Evolutionary conservation across 1,140 invertebrate species (phyloP).

Genomic region (Metaphire vulgaris): DNA sequence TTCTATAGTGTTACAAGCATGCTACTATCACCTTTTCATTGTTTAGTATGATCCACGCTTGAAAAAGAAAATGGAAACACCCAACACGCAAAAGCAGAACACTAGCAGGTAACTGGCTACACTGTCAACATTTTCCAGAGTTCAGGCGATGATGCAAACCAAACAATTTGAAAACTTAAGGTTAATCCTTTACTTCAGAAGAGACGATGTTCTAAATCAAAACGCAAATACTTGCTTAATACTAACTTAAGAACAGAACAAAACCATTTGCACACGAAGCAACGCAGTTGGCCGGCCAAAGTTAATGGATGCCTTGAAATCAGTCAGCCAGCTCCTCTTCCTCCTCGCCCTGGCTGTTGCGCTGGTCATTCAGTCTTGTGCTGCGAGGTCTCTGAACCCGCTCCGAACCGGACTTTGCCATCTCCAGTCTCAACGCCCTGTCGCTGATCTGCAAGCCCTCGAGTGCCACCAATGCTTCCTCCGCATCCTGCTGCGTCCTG

Average conservation of each 20-base stretch:
- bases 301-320: background rate
- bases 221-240: background rate
- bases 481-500: constrained; percentile 36
- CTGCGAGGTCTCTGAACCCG: background rate
- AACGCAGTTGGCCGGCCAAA: too few species aligned
- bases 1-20: background rate
- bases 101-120: background rate
- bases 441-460: constrained; percentile 37
- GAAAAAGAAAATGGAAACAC: background rate
- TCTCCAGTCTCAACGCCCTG: constrained; percentile 38
- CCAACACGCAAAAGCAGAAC: background rate
- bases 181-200: background rate
- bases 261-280: background rate
- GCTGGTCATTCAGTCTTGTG: background rate
- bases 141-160: background rate
- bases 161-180: background rate
- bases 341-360: background rate
- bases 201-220: constrained; percentile 3
- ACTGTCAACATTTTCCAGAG: background rate
- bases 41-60: background rate
- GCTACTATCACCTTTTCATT: background rate
- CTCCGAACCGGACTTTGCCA: constrained; percentile 27
- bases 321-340: background rate
- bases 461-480: constrained; percentile 36
- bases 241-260: background rate